A percentile compares a stretch with the other conserved stretches of the same genome.
Conservation (phyloP, 2,113 vertebrate species). For the Salvelinus namaycush region DNA sequence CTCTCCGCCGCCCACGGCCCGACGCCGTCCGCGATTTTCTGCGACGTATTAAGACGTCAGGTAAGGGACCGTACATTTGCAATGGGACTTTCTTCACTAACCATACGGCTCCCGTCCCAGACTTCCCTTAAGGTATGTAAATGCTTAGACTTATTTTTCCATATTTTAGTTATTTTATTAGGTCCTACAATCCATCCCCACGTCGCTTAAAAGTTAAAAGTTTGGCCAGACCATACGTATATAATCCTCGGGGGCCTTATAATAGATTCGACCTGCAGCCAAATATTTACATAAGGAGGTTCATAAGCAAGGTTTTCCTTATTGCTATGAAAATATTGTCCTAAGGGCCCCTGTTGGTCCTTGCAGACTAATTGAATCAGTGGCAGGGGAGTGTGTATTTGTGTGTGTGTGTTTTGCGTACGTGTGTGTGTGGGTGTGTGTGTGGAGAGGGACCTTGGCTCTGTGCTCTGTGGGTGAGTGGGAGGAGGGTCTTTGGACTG, state of each 20-base stretch:
- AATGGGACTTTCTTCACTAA: too few species aligned
- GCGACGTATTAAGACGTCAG: too few species aligned
- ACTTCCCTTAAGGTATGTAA: too few species aligned
- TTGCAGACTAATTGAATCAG: slow-evolving; percentile 73
- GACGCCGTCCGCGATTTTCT: too few species aligned
- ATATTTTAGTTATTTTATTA: slow-evolving; percentile 18
- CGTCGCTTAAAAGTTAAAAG: slow-evolving; percentile 33
- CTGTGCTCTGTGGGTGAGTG: slow-evolving; percentile 16
- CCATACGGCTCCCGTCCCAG: too few species aligned
- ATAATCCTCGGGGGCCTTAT: slow-evolving; percentile 74
- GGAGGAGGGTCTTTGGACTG: slow-evolving; percentile 23
- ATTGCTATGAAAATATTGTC: slow-evolving; percentile 74
- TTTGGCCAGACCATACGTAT: slow-evolving; percentile 40
- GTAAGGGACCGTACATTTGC: too few species aligned
- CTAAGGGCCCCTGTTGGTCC: slow-evolving; percentile 50
- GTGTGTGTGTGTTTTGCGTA: too few species aligned
- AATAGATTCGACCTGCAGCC: slow-evolving; percentile 77
- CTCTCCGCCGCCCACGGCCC: too few species aligned
- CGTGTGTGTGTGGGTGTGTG: not conserved
- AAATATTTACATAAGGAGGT: slow-evolving; percentile 86
- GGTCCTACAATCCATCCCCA: slow-evolving; percentile 21
- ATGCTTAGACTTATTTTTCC: too few species aligned
- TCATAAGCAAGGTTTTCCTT: slow-evolving; percentile 68
- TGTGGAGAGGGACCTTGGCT: slow-evolving; percentile 19
- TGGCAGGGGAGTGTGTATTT: not conserved